Conservation (phyloP, 2,888 invertebrate species). For the Danaus chrysippus region DNA sequence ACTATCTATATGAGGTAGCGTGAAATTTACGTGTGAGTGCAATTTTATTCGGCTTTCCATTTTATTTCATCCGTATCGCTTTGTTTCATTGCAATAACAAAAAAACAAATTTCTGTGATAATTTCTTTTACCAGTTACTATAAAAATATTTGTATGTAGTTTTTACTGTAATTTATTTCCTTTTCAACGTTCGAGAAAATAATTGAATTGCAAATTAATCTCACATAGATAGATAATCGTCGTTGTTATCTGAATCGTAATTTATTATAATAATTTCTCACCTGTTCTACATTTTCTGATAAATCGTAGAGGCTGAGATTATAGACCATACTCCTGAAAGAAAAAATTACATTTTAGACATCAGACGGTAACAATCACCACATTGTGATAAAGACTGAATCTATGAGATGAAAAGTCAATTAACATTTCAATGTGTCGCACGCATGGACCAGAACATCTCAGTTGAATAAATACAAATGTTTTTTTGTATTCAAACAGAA, state of each 20-base stretch:
- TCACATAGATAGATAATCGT: constrained; percentile 15
- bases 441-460: constrained; percentile 8
- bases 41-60: background rate
- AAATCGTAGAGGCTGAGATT: constrained; percentile 93
- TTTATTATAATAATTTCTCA: constrained; percentile 46
- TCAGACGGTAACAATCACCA: background rate
- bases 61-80: constrained; percentile 1
- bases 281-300: constrained; percentile 86
- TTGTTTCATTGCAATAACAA: background rate
- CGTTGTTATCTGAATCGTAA: constrained; percentile 21
- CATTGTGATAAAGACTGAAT: constrained; percentile 1
- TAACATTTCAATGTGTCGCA: constrained; percentile 10
- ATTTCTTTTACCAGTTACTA: background rate
- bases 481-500: background rate
- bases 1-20: background rate
- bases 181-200: too few species aligned
- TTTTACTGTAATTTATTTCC: too few species aligned
- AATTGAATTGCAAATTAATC: background rate
- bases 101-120: background rate
- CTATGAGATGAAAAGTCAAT: constrained; percentile 9
- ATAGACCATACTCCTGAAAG: constrained; percentile 91
- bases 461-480: constrained; percentile 10
- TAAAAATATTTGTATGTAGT: too few species aligned
- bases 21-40: background rate
- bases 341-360: constrained; percentile 37